Conservation (phyloP, 2,888 invertebrate genomes). For the Brachyptera risi region DNA sequence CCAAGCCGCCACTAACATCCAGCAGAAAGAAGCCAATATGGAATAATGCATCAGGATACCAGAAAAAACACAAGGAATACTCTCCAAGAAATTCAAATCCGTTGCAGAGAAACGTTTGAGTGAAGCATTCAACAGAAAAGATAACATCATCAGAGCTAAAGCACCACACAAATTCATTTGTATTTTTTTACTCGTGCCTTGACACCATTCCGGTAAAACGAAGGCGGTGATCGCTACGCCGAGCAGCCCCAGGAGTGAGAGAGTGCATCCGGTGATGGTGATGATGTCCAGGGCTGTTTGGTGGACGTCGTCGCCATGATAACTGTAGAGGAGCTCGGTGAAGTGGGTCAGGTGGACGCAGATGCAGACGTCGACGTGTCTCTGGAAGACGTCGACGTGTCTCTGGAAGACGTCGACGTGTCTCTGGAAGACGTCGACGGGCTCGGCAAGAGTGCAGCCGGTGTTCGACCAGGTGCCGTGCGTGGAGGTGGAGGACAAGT, state of each 20-base stretch:
- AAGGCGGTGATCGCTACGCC: slow-evolving; percentile 24
- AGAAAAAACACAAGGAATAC: slow-evolving; percentile 15
- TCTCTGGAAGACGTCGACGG: background rate
- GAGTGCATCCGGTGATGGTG: slow-evolving; percentile 21
- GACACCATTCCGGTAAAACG: slow-evolving; percentile 22
- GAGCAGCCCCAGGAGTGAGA: slow-evolving; percentile 23
- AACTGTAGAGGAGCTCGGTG: slow-evolving; percentile 25
- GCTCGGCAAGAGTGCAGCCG: no score
- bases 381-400: no score
- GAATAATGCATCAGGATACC: slow-evolving; percentile 30
- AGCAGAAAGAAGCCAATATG: slow-evolving; percentile 29
- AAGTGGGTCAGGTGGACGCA: slow-evolving; percentile 32
- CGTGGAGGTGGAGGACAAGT: slow-evolving; percentile 12
- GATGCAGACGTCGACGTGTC: slow-evolving; percentile 24
- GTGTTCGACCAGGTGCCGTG: slow-evolving; percentile 25
- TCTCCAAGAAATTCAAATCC: background rate
- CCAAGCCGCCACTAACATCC: slow-evolving; percentile 31
- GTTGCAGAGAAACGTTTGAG: background rate
- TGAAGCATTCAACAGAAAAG: slow-evolving; percentile 11
- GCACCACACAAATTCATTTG: slow-evolving; percentile 26
- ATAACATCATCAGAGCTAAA: slow-evolving; percentile 22
- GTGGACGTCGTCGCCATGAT: background rate
- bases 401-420: background rate
- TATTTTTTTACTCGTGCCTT: slow-evolving; percentile 27
- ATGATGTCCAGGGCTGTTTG: slow-evolving; percentile 20